Evolutionary conservation across 2,113 vertebrate species (phyloP).

Genomic region (Tupaia tana): DNA sequence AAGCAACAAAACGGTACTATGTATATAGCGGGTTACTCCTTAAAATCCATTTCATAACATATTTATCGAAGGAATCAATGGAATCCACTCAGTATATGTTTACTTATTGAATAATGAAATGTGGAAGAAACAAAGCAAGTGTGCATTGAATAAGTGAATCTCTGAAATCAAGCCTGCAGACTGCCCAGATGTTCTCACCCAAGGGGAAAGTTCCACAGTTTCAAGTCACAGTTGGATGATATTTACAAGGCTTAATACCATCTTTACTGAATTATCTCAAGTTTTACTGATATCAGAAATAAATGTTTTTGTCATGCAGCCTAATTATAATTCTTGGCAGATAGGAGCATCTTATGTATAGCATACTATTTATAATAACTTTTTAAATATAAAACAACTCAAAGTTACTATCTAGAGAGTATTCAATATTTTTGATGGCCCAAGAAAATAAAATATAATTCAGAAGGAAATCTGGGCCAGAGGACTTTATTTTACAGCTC

Average conservation of each 20-base stretch:
- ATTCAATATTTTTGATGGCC: slow-evolving; percentile 14
- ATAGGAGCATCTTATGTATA: slow-evolving; percentile 59
- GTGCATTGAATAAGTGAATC: not conserved
- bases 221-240: slow-evolving; percentile 75
- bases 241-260: slow-evolving; percentile 76
- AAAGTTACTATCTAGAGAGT: slow-evolving; percentile 5
- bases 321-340: slow-evolving; percentile 73
- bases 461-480: slow-evolving; percentile 33
- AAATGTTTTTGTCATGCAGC: slow-evolving; percentile 76
- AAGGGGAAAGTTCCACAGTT: slow-evolving; percentile 50
- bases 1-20: not conserved
- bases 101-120: slow-evolving; percentile 54
- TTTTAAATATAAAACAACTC: slow-evolving; percentile 60
- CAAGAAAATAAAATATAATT: slow-evolving; percentile 57
- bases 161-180: slow-evolving; percentile 43
- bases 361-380: slow-evolving; percentile 59
- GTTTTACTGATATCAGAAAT: slow-evolving; percentile 72
- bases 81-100: not conserved
- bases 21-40: not conserved
- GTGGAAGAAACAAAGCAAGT: slow-evolving; percentile 52
- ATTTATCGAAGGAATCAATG: slow-evolving; percentile 1
- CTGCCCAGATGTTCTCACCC: slow-evolving; percentile 74
- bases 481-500: slow-evolving; percentile 28
- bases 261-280: slow-evolving; percentile 73
- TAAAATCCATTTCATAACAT: not conserved